Evolutionary conservation across 2,797 vertebrate species (phyloP).

Genomic region (Enteromius anoplus): DNA sequence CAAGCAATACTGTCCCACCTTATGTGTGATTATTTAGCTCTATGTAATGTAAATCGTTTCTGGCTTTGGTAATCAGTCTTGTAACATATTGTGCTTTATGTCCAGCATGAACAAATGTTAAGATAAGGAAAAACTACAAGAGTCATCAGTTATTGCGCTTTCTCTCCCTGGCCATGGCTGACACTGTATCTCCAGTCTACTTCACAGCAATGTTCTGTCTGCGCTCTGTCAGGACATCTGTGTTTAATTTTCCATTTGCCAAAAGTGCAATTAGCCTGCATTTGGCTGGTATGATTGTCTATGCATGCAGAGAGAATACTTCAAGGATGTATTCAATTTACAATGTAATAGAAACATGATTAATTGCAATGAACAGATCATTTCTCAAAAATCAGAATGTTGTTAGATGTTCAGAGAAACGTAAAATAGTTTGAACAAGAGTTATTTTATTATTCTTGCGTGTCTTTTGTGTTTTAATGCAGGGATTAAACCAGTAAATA

Average conservation of each 20-base stretch:
- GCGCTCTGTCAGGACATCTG: slow-evolving; percentile 48
- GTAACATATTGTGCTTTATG: slow-evolving; percentile 41
- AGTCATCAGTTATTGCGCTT: neutral
- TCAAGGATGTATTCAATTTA: slow-evolving; percentile 4
- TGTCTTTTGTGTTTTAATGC: neutral
- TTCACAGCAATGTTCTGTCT: slow-evolving; percentile 42
- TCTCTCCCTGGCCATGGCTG: neutral
- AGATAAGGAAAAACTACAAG: neutral
- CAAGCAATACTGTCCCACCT: slow-evolving; percentile 19
- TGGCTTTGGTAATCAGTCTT: slow-evolving; percentile 23
- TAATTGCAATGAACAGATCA: neutral
- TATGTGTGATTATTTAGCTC: slow-evolving; percentile 42
- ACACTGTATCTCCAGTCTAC: neutral
- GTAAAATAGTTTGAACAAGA: neutral
- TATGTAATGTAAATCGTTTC: slow-evolving; percentile 47
- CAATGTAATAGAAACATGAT: slow-evolving; percentile 28
- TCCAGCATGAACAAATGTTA: slow-evolving; percentile 30
- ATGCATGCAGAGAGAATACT: slow-evolving; percentile 11
- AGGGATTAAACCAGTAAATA: neutral
- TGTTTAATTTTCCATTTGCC: slow-evolving; percentile 48
- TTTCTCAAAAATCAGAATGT: neutral
- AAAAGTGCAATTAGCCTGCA: slow-evolving; percentile 51
- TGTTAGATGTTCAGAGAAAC: neutral
- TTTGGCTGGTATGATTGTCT: slow-evolving; percentile 34
- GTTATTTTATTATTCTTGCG: neutral